phyloP scores from a whole-genome alignment of 1,140 invertebrate genomes.

The Apis florea region DNA sequence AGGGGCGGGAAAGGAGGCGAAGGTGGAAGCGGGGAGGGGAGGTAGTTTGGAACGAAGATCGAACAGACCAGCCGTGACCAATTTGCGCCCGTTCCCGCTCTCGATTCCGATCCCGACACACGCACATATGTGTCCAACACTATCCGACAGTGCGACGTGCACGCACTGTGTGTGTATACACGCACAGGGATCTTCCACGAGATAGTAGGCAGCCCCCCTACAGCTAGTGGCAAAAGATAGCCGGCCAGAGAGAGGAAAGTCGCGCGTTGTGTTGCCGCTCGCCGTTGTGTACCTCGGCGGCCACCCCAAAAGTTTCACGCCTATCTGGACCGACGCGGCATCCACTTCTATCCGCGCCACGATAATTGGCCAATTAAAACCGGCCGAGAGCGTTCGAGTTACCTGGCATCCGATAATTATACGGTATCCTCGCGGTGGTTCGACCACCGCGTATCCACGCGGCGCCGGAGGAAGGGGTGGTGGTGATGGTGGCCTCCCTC shows the following conservation, averaged over 20 bases:
- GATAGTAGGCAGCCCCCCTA: conserved; percentile 33
- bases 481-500: not conserved
- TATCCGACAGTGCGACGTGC: too few relatives aligned
- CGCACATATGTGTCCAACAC: not conserved
- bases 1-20: conserved; percentile 23
- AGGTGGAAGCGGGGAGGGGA: conserved; percentile 2
- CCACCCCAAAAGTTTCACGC: conserved; percentile 78
- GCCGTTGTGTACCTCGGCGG: conserved; percentile 61
- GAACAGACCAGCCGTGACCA: conserved; percentile 79
- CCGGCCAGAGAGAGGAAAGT: conserved; percentile 68
- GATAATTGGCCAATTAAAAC: conserved; percentile 81
- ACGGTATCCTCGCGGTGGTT: conserved; percentile 76
- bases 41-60: conserved; percentile 65
- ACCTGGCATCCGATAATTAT: conserved; percentile 80
- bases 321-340: conserved; percentile 74
- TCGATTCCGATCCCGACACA: conserved; percentile 64
- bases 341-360: conserved; percentile 74
- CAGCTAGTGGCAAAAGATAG: conserved; percentile 66
- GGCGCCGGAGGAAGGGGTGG: conserved; percentile 42
- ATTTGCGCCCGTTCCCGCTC: conserved; percentile 77
- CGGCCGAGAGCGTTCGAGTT: conserved; percentile 75
- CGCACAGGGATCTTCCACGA: conserved; percentile 34
- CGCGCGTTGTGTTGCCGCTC: conserved; percentile 67
- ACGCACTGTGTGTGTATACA: not conserved
- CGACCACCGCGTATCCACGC: conserved; percentile 76